Evolutionary conservation across 2,797 vertebrate species (phyloP).

Genomic region (Aselliscus stoliczkanus): DNA sequence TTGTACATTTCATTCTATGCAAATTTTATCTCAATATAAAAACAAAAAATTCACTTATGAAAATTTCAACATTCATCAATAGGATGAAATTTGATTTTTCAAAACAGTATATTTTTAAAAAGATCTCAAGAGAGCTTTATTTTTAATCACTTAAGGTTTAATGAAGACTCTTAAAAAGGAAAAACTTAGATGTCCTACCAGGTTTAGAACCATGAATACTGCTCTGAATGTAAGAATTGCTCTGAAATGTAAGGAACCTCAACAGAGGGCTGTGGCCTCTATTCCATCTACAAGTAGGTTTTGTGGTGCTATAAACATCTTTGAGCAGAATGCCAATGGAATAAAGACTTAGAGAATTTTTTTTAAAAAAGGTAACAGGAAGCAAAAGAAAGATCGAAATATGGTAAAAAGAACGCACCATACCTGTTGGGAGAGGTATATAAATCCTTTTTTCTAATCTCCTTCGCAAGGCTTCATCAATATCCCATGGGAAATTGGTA

Average conservation of each 20-base stretch:
- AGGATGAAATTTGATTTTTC: constrained; percentile 61
- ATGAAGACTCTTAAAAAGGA: constrained; percentile 50
- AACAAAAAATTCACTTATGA: neutral
- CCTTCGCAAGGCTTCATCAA: constrained; percentile 95
- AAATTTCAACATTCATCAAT: constrained; percentile 54
- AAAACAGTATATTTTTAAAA: constrained; percentile 58
- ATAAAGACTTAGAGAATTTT: neutral
- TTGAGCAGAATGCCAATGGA: neutral
- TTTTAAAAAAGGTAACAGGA: neutral
- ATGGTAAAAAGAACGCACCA: constrained; percentile 14
- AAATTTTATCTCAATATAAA: neutral
- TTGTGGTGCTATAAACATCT: neutral
- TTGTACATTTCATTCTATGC: neutral
- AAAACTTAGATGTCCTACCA: constrained; percentile 76
- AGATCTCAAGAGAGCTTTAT: constrained; percentile 64
- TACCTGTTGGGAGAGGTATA: constrained; percentile 96
- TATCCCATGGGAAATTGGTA: constrained; percentile 99
- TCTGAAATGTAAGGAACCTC: constrained; percentile 63
- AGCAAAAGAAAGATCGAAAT: neutral
- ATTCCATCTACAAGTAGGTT: neutral
- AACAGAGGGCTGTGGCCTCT: neutral
- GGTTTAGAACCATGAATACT: constrained; percentile 71
- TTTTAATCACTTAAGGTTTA: constrained; percentile 69
- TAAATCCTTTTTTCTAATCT: constrained; percentile 98
- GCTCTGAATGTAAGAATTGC: constrained; percentile 53